Base-by-base conservation (phyloP, 2,797 vertebrate species). In the Gallinago stenura region DNA sequence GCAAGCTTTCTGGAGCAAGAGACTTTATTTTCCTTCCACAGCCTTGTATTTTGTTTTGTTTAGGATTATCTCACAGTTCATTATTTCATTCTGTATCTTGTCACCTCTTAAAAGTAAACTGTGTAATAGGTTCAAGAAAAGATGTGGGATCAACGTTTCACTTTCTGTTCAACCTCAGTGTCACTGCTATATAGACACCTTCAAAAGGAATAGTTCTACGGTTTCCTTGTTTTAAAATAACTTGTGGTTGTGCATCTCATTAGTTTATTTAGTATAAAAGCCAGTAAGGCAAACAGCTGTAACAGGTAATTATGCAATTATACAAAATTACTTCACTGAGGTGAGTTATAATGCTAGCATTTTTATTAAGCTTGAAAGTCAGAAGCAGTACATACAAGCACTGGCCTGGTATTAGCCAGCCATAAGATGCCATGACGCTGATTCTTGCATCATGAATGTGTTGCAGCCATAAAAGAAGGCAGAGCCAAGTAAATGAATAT, bases 281-380 rank as follows among this genome's bases (percentile, higher is more conserved):
- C 57, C 82, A 95, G 79, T 87, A 91, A 95, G 65, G 86, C 87
- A 94, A 95, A 94, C 41, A 94, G 69, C 76, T 93, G 85, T 88
- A 95, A 93, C 0, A 2, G 31, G 16, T 93, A 94, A 94, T 97
- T 90, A 94, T 90, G 65, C 76, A 87, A 91, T 94, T 96, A 82
- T 57, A 86, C 15, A 21, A 89, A 87, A 96, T 96, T 93, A 64
- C 85, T 95, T 95, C 53, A 46, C 76, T 43, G 65, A 90, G 57
- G 56, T 87, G 70, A 86, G 72, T 90, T 91, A 83, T 57, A 78
- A 93, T 61, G 21, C 61, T 57, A 80, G 15, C 21, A 54, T 83
- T 91, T n/a, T 85, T 80, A 66, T 60, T 69, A 65, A 65, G 41
- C 31, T 33, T 88, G 70, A 48, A 83, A 91, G 35, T 69, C 17